Conservation (phyloP, 2,797 vertebrate species). For the Neosilurus hyrtlii region DNA sequence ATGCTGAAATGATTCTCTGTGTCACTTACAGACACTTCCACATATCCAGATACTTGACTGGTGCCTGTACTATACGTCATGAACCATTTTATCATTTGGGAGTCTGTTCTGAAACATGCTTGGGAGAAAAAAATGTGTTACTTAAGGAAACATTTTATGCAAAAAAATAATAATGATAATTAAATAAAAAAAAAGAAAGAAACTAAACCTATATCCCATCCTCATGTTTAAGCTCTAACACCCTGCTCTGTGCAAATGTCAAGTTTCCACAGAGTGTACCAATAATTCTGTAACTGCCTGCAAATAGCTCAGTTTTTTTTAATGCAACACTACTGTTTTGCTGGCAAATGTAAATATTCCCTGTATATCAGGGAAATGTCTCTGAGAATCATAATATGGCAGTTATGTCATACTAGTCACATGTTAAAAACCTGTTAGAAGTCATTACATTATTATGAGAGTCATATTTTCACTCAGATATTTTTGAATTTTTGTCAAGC, state of each 20-base stretch:
- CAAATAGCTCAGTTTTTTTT: too few species aligned
- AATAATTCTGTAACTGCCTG: not conserved
- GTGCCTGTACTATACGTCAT: not conserved
- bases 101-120: not conserved
- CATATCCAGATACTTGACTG: not conserved
- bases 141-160: not conserved
- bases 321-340: not conserved
- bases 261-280: not conserved
- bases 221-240: not conserved
- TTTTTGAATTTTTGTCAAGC: too few species aligned
- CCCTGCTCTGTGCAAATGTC: not conserved
- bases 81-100: too few species aligned
- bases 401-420: too few species aligned
- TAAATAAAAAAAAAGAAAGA: not conserved
- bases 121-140: conserved; percentile 2
- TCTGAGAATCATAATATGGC: not conserved
- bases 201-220: not conserved
- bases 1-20: not conserved
- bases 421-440: not conserved
- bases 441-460: not conserved
- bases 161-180: not conserved
- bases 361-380: too few species aligned
- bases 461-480: not conserved
- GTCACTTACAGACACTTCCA: not conserved
- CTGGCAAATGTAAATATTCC: too few species aligned